phyloP scores from a whole-genome alignment of 2,888 invertebrate species.

The Glaucopsyche alexis region DNA sequence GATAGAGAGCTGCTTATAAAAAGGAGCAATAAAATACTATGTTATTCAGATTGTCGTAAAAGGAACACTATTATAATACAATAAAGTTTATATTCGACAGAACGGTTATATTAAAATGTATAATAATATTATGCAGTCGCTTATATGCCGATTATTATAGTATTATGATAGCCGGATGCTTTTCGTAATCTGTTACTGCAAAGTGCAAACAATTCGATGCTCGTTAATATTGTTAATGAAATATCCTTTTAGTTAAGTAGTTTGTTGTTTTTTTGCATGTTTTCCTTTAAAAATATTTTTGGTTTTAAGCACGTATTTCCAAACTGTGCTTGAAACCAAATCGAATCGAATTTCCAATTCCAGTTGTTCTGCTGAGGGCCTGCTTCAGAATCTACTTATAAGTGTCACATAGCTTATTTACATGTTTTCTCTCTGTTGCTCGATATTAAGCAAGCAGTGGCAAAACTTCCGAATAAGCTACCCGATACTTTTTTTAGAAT shows the following conservation, averaged over 20 bases:
- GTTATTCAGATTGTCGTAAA: slow-evolving; percentile 3
- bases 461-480: too few species aligned
- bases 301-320: too few species aligned
- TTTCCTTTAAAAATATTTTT: not conserved
- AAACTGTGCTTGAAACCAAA: too few species aligned
- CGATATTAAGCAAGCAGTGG: too few species aligned
- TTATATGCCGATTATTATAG: slow-evolving; percentile 7
- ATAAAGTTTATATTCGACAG: slow-evolving; percentile 14
- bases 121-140: not conserved
- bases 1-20: slow-evolving; percentile 12
- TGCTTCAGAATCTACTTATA: too few species aligned
- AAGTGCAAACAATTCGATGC: not conserved
- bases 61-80: not conserved
- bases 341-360: too few species aligned
- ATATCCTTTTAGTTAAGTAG: not conserved
- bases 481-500: too few species aligned
- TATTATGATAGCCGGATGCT: slow-evolving; percentile 6
- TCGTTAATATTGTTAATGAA: slow-evolving; percentile 7
- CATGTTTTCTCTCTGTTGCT: too few species aligned
- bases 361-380: too few species aligned
- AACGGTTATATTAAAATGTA: not conserved
- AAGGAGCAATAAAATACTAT: not conserved
- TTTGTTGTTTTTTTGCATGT: not conserved
- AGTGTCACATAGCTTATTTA: too few species aligned
- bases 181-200: slow-evolving; percentile 15